These are phyloP conservation scores for Cuniculus paca DNA, from an alignment of 2,797 vertebrate genomes.

Conservation along the genomic window DNA sequence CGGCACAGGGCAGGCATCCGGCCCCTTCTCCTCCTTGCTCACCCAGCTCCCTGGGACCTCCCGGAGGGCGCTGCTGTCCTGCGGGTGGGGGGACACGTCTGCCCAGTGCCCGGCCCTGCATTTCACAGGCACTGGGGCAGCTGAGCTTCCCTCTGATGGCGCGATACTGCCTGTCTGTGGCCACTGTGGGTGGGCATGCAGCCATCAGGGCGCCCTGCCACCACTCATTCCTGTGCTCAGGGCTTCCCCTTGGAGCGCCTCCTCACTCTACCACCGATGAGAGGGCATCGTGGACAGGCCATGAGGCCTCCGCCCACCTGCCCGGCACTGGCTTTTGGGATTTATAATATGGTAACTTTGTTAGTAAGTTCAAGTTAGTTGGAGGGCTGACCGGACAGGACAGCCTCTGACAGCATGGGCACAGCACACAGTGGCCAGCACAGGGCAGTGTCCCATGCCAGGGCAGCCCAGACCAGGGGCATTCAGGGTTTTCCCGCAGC, in stretches of 20 bases:
- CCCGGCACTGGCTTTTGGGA: rapidly evolving
- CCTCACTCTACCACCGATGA: not conserved
- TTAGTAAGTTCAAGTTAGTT: not conserved
- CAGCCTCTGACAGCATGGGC: not conserved
- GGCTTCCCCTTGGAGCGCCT: not conserved
- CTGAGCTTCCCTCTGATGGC: rapidly evolving
- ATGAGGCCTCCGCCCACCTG: rapidly evolving
- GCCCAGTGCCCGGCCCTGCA: rapidly evolving
- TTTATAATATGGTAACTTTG: rapidly evolving
- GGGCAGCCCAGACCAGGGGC: not conserved
- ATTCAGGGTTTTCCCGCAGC: not conserved
- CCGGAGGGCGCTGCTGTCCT: not conserved
- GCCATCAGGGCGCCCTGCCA: not conserved
- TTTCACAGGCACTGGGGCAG: not conserved
- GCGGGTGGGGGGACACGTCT: no score
- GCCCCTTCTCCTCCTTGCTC: not conserved
- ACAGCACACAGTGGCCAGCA: rapidly evolving
- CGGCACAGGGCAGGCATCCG: no score
- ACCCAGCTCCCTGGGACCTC: not conserved
- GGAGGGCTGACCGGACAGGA: not conserved
- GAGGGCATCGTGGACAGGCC: rapidly evolving
- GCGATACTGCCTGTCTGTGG: not conserved
- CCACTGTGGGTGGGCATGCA: not conserved
- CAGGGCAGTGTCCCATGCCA: rapidly evolving
- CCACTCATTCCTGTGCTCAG: rapidly evolving